phyloP scores from a whole-genome alignment of 2,797 vertebrate genomes.

The Spinibarbus caldwelli region DNA sequence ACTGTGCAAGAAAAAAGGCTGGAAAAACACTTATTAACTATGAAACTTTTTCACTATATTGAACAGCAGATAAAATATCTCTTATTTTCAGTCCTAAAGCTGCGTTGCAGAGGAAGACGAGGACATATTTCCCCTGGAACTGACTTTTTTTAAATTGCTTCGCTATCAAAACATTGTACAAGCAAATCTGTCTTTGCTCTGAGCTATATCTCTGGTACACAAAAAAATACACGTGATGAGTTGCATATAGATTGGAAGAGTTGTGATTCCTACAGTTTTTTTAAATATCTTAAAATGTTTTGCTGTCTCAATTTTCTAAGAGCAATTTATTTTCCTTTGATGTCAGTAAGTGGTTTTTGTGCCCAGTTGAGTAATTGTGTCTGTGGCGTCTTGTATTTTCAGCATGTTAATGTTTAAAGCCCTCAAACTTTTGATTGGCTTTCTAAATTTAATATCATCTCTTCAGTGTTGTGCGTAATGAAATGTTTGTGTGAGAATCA shows the following conservation, averaged over 20 bases:
- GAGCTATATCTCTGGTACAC: constrained; percentile 56
- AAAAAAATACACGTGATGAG: constrained; percentile 70
- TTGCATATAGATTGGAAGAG: constrained; percentile 59
- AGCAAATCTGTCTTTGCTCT: constrained; percentile 65
- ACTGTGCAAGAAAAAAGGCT: constrained; percentile 31
- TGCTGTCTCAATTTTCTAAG: constrained; percentile 63
- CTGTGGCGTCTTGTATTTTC: constrained; percentile 38
- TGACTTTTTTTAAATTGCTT: constrained; percentile 57
- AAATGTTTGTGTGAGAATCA: constrained; percentile 17
- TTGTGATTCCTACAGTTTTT: constrained; percentile 65
- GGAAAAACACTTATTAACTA: constrained; percentile 25
- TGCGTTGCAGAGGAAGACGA: constrained; percentile 41
- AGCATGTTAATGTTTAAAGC: constrained; percentile 41
- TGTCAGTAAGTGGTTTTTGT: constrained; percentile 71
- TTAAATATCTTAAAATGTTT: constrained; percentile 64
- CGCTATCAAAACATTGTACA: constrained; percentile 66
- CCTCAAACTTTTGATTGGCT: constrained; percentile 46
- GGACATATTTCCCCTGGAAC: constrained; percentile 57
- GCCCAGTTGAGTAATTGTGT: constrained; percentile 63
- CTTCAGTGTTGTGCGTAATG: not conserved
- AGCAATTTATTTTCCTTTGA: constrained; percentile 73
- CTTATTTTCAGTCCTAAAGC: constrained; percentile 52
- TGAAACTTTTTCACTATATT: constrained; percentile 46
- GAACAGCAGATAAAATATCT: constrained; percentile 54
- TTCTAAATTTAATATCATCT: constrained; percentile 25